These are phyloP conservation scores for Ispidina lecontei DNA, from an alignment of 2,797 vertebrate genomes.

Conservation along the genomic window DNA sequence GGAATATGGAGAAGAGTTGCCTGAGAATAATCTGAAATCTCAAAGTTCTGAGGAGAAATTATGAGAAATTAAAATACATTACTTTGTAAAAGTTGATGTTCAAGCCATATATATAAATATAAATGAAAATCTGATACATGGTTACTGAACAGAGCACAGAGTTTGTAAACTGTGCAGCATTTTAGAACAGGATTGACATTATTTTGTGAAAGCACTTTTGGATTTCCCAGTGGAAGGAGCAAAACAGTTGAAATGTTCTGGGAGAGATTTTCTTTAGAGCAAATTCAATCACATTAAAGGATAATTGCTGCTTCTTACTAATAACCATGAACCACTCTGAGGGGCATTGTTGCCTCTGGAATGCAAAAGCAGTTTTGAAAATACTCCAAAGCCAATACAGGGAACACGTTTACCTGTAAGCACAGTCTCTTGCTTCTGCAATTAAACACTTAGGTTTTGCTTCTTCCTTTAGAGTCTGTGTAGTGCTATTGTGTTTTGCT, in stretches of 20 bases:
- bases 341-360: neutral
- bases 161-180: neutral
- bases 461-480: neutral
- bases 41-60: neutral
- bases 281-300: neutral
- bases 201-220: neutral
- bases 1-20: neutral
- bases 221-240: neutral
- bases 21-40: neutral
- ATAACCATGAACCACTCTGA: neutral
- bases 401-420: neutral
- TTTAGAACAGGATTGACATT: neutral
- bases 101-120: neutral
- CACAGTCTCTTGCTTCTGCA: neutral
- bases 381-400: neutral
- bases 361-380: conserved; percentile 4
- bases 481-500: neutral
- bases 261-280: neutral
- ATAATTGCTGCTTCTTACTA: neutral
- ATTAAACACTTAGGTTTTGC: neutral
- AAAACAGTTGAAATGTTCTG: neutral
- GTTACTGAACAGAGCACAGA: neutral
- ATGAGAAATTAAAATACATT: neutral
- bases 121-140: neutral
- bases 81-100: neutral